Base-by-base conservation (phyloP, 2,797 vertebrate species). In the Podarcis siculus region DNA sequence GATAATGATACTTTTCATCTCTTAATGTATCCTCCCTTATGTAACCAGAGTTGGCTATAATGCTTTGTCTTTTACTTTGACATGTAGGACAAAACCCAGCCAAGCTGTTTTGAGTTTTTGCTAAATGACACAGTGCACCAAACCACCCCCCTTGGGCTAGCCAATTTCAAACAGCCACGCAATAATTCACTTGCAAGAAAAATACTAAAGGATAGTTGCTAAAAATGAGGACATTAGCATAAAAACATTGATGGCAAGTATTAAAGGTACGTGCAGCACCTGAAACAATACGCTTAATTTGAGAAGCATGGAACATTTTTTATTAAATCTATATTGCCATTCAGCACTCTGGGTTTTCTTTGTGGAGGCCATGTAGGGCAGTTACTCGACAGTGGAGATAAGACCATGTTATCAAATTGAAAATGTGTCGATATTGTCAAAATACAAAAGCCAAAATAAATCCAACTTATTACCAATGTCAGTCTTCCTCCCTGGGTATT, bases 141-240 rank as follows among this genome's bases (percentile, higher is more conserved):
- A 80, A n/a, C n/a, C n/a, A n/a, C n/a, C n/a, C n/a, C n/a, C n/a
- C 9, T 77, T 91, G 82, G 30, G 2, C 9, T 67, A 76, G 71
- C 73, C 49, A 61, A 35, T 21, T 88, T 91, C 92, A 86, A 88
- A 27, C 2, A 82, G 30, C 39, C 87, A 0, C 0, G 39, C 0
- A 6, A 35, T 80, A 79, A 67, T 66, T 37, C 90, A 75, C 88
- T 91, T 75, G 90, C 61, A 86, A 58, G 81, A 61, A 90, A 86
- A 91, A 64, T 87, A 79, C 35, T 73, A 79, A 79, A 27, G 55
- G 86, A 9, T 15, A 86, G 67, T 27, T 84, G 0, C 79, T 92
- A 35, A 1, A 55, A 89, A 30, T 32, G 76, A 91, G 4, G 88
- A 35, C 79, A 79, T 76, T 86, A 84, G 19, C 49, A 85, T 0